phyloP scores from a whole-genome alignment of 2,888 invertebrate genomes.

The Subacronicta megacephala region DNA sequence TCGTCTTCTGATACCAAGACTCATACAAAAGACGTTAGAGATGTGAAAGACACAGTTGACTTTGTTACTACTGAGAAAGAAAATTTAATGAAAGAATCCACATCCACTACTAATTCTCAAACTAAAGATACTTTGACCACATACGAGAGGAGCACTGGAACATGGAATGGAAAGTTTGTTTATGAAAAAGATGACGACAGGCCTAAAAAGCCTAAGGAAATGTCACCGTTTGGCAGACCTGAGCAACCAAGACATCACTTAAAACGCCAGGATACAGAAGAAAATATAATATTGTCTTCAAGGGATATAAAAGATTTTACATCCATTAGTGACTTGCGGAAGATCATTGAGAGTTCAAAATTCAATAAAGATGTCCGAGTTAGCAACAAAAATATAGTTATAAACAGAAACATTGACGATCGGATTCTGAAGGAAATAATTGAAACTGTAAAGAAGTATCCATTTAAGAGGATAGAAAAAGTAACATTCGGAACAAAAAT shows the following conservation, averaged over 20 bases:
- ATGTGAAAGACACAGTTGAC: constrained; percentile 75
- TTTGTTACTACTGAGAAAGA: constrained; percentile 84
- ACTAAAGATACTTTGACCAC: constrained; percentile 82
- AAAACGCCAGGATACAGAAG: constrained; percentile 85
- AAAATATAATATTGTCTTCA: constrained; percentile 85
- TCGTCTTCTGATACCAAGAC: constrained; percentile 70
- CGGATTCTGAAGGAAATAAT: constrained; percentile 84
- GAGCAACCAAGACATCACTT: constrained; percentile 83
- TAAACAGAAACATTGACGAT: constrained; percentile 84
- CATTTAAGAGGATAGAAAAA: constrained; percentile 86
- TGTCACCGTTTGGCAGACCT: constrained; percentile 82
- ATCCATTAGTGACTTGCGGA: constrained; percentile 84
- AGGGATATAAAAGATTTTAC: constrained; percentile 87
- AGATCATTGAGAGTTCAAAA: constrained; percentile 83
- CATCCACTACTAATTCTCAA: constrained; percentile 70
- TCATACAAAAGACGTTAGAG: constrained; percentile 67
- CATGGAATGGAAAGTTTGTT: constrained; percentile 90
- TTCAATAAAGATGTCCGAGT: constrained; percentile 82
- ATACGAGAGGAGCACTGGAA: constrained; percentile 85
- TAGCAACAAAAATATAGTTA: constrained; percentile 85
- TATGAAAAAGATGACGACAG: constrained; percentile 86
- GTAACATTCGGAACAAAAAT: constrained; percentile 89
- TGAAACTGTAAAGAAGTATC: constrained; percentile 86
- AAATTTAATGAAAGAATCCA: constrained; percentile 82
- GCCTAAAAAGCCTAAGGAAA: constrained; percentile 80